phyloP scores from a whole-genome alignment of 2,113 vertebrate genomes.

The Forbesichthys agassizii region DNA sequence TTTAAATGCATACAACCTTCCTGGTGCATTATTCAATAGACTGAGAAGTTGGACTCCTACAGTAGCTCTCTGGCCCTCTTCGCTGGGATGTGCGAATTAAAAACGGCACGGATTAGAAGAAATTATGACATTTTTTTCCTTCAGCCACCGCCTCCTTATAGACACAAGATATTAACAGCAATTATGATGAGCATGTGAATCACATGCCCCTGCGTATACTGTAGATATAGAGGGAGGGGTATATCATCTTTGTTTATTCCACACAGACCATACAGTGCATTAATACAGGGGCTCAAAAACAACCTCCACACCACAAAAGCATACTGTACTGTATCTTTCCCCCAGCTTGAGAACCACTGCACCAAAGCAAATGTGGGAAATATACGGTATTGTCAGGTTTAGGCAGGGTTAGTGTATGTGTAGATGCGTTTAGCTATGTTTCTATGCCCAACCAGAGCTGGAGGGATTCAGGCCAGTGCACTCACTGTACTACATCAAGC shows the following conservation, averaged over 20 bases:
- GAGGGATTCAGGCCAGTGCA: neutral
- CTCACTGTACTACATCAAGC: neutral
- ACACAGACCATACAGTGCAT: neutral
- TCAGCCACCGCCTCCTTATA: neutral
- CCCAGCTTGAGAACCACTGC: too few relatives aligned
- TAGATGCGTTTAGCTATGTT: neutral
- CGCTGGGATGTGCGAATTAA: neutral
- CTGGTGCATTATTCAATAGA: neutral
- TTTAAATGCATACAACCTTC: slow-evolving; percentile 1
- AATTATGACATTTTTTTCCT: neutral
- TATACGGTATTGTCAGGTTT: too few relatives aligned
- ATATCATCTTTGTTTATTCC: neutral
- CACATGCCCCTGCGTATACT: too few relatives aligned
- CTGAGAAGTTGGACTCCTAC: too few relatives aligned
- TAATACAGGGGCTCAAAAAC: too few relatives aligned
- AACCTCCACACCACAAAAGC: too few relatives aligned
- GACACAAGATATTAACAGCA: neutral
- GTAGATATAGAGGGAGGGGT: too few relatives aligned
- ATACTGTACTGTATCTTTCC: too few relatives aligned
- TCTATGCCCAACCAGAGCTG: neutral
- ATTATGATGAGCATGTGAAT: too few relatives aligned
- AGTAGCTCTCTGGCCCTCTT: neutral
- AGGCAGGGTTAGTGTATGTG: too few relatives aligned
- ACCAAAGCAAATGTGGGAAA: too few relatives aligned
- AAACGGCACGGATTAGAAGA: neutral